A percentile compares a stretch with the other conserved stretches of the same genome.
Evolutionary conservation across 2,113 vertebrate genomes (phyloP).

Genomic region (Pavo muticus): DNA sequence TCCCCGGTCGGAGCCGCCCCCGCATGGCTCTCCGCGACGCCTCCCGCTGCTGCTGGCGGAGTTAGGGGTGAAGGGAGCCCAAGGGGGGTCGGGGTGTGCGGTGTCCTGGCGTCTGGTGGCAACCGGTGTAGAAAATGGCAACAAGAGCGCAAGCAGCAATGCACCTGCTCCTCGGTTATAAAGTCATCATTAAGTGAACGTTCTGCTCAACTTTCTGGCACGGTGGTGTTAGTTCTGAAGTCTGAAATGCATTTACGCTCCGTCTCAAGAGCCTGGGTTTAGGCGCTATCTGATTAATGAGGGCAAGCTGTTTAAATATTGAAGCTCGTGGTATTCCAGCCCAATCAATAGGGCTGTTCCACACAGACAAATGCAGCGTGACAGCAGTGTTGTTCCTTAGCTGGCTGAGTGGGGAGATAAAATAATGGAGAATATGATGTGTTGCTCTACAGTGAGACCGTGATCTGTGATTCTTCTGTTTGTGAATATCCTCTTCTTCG

Average conservation of each 20-base stretch:
- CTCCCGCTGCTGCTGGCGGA: no score
- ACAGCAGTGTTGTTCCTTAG: not conserved
- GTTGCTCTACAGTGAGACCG: not conserved
- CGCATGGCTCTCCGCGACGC: no score
- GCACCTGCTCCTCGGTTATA: not conserved
- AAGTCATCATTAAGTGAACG: not conserved
- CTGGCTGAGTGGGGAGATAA: not conserved
- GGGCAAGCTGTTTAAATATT: slow-evolving; percentile 24
- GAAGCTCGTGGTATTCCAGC: not conserved
- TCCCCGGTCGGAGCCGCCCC: no score
- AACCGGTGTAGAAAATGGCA: not conserved
- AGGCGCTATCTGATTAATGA: not conserved
- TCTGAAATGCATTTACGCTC: slow-evolving; percentile 3
- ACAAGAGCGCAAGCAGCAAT: not conserved
- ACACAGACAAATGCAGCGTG: not conserved
- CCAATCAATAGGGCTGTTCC: not conserved
- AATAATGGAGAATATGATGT: not conserved
- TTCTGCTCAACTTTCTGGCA: not conserved
- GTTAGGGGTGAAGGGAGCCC: no score
- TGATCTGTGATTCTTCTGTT: not conserved
- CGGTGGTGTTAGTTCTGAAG: slow-evolving; percentile 5
- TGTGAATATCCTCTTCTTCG: not conserved
- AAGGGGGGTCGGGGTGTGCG: no score
- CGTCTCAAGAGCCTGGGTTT: not conserved
- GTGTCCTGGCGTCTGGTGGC: not conserved